Conservation (phyloP, 2,113 vertebrate species). For the Pelecanoides urinatrix region DNA sequence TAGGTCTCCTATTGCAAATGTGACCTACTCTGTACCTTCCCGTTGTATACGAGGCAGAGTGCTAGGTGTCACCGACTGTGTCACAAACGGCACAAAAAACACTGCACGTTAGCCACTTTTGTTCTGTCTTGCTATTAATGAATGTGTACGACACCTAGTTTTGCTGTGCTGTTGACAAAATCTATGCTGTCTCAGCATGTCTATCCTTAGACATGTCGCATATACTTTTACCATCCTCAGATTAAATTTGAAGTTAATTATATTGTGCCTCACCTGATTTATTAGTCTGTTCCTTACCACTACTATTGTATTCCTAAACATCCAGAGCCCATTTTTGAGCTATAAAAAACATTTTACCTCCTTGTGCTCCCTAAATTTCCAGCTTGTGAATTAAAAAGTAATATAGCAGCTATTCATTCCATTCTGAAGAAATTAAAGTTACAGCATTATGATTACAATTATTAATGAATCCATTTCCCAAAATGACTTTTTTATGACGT, state of each 20-base stretch:
- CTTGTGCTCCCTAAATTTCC: not conserved
- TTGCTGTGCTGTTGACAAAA: not conserved
- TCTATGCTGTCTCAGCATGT: not conserved
- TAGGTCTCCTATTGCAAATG: not conserved
- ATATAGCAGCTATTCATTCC: not conserved
- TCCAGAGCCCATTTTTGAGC: not conserved
- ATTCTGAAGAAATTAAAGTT: conserved; percentile 40
- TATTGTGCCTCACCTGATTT: not conserved
- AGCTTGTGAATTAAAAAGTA: conserved; percentile 34
- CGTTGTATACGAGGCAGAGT: not conserved
- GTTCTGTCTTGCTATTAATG: not conserved
- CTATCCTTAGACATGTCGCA: not conserved
- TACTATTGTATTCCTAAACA: not conserved
- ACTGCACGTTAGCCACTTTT: not conserved
- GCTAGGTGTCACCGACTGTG: not conserved
- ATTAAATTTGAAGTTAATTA: conserved; percentile 10
- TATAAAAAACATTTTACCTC: not conserved
- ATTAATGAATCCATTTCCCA: not conserved
- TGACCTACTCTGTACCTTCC: not conserved
- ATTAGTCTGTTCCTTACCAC: not conserved
- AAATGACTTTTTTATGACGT: conserved; percentile 23
- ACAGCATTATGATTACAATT: not conserved
- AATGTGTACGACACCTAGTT: not conserved
- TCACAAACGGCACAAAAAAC: not conserved
- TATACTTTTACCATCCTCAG: not conserved